Base-by-base conservation (phyloP, 1,140 invertebrate species). In the Meloidogyne floridensis region DNA sequence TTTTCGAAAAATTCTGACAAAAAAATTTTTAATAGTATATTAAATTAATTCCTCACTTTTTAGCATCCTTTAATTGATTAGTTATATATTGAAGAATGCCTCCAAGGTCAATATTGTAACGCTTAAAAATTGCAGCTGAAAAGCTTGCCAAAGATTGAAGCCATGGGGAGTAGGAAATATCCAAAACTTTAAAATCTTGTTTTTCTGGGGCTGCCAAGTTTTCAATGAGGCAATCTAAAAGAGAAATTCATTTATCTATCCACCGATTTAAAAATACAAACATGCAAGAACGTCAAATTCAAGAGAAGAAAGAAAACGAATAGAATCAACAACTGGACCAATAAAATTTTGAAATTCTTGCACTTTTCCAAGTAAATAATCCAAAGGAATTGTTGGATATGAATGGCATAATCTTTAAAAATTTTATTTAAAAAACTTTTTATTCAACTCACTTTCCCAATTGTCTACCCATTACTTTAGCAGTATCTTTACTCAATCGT, bases 261-360 rank as follows among this genome's bases (percentile, higher is more conserved):
- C 20, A 7, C 2, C 11, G 32, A 3, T 9, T 4, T 15, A 51
- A 20, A 82, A 53, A 90, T 91, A 91, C 91, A 91, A 91, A 92
- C 91, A 99, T 11, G 95, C 94, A 81, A 99, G 92, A 77, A 98
- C 94, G 91, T 99, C 98, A 89, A 98, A 97, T 0, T 96, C 97
- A 70, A 99, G 92, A 79, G 94, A 94, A 43, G 96, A 98, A 85
- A 99, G 92, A 91, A 96, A 99, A 91, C 98, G 98, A 59, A 99
- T 92, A 0, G 96, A 96, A 90, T 99, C 98, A 54, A 99, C 97
- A 11, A 99, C 96, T 13, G 97, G 97, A 51, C 93, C 91, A 82
- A 94, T 99, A 72, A 99, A 93, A 91, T 99, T 99, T 91, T 98
- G 96, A 92, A 97, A 98, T 18, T 95, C 93, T 92, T 98, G 96